Percentiles rank a stretch among this genome's conserved stretches.
Evolutionary conservation across 2,888 invertebrate genomes (phyloP).

Genomic region (Podabrus alpinus): DNA sequence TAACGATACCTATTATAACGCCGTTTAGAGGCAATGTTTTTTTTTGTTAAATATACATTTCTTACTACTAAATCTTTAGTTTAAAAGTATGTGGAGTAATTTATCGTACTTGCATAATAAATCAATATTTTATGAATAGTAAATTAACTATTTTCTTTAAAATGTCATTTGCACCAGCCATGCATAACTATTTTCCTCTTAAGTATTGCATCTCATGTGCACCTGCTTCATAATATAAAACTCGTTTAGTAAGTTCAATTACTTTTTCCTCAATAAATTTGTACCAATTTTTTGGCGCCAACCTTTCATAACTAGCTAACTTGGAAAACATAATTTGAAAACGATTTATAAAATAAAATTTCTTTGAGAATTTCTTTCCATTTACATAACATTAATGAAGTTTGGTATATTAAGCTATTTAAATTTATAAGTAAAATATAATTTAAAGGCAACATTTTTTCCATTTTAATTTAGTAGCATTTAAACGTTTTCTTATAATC

Average conservation of each 20-base stretch:
- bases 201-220: background rate
- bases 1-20: background rate
- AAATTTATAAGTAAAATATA: too few species aligned
- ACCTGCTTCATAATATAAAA: background rate
- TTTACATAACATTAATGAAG: background rate
- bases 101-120: background rate
- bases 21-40: background rate
- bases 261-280: background rate
- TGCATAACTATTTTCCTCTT: background rate
- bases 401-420: too few species aligned
- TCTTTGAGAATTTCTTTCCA: background rate
- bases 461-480: too few species aligned
- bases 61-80: background rate
- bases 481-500: too few species aligned
- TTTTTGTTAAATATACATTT: background rate
- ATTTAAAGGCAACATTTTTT: too few species aligned
- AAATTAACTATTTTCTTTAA: background rate
- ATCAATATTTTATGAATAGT: background rate
- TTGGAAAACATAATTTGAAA: background rate
- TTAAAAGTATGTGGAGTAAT: background rate
- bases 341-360: background rate
- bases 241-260: background rate
- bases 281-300: background rate
- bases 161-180: background rate
- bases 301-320: background rate